Conservation (phyloP, 2,888 invertebrate genomes). For the Oasisia sp. region DNA sequence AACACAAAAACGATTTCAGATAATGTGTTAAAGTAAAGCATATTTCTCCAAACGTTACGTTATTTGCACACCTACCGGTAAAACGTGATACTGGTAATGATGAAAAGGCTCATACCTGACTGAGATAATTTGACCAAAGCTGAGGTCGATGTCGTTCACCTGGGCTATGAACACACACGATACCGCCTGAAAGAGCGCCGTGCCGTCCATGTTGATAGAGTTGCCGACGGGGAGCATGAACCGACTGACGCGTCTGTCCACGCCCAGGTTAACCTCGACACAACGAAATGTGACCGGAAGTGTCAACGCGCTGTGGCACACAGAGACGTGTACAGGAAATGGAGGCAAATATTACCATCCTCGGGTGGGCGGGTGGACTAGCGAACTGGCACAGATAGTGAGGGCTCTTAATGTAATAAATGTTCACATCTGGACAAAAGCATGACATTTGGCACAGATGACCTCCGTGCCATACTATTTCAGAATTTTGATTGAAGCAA, state of each 20-base stretch:
- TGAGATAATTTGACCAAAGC: conserved; percentile 61
- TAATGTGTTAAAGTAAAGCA: no score
- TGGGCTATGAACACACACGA: conserved; percentile 70
- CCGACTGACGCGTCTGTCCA: conserved; percentile 75
- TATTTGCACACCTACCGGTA: no score
- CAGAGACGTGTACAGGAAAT: background rate
- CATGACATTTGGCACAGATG: no score
- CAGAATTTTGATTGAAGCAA: no score
- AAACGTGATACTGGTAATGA: no score
- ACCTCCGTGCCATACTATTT: no score
- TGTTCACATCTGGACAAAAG: no score
- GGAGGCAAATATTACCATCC: background rate
- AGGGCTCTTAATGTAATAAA: no score
- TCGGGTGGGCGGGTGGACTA: no score
- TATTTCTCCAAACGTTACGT: no score
- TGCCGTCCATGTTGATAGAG: conserved; percentile 70
- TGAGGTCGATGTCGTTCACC: conserved; percentile 62
- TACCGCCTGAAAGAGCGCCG: conserved; percentile 70
- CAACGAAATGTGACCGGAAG: conserved; percentile 77
- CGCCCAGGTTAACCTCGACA: conserved; percentile 74
- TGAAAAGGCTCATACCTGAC: conserved; percentile 54
- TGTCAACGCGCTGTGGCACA: conserved; percentile 71
- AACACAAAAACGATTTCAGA: no score
- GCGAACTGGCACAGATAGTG: no score
- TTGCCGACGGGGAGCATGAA: conserved; percentile 71